A percentile compares a stretch with the other conserved stretches of the same genome.
phyloP scores from a whole-genome alignment of 2,888 invertebrate genomes.

The Thecocarcelia acutangulata region DNA sequence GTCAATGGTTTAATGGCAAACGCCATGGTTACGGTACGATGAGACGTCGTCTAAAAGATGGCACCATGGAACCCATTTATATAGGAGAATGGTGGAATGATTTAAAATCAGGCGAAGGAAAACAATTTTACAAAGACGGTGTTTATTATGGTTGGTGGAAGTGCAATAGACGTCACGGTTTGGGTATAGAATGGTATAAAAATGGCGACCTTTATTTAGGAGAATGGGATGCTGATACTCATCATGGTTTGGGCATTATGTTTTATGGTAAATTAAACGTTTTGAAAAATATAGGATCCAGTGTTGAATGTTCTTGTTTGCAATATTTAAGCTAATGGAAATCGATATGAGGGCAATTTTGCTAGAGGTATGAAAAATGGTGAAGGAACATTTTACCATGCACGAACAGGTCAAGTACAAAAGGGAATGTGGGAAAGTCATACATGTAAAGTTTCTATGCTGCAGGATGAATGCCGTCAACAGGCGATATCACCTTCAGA shows the following conservation, averaged over 20 bases:
- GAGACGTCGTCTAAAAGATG: conserved; percentile 74
- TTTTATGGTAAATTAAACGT: conserved; percentile 74
- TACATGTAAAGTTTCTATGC: conserved; percentile 75
- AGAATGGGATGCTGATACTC: conserved; percentile 77
- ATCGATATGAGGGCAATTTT: conserved; percentile 80
- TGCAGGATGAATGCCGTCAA: conserved; percentile 77
- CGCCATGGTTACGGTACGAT: conserved; percentile 78
- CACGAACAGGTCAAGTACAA: conserved; percentile 79
- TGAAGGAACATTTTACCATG: conserved; percentile 79
- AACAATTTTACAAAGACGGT: conserved; percentile 77
- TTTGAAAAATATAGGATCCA: neutral
- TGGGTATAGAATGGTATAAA: conserved; percentile 79
- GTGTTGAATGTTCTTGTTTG: neutral
- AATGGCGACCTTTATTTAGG: conserved; percentile 78
- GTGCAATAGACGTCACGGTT: conserved; percentile 76
- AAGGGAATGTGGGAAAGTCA: conserved; percentile 79
- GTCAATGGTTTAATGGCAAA: conserved; percentile 76
- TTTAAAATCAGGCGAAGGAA: conserved; percentile 79
- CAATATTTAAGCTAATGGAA: conserved; percentile 76
- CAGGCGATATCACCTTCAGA: conserved; percentile 72
- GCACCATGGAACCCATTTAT: conserved; percentile 75
- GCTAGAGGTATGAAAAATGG: conserved; percentile 79
- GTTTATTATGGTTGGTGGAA: conserved; percentile 80
- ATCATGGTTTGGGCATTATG: conserved; percentile 78
- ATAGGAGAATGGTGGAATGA: conserved; percentile 77